Evolutionary conservation across 2,797 vertebrate species (phyloP), one percentile per base, ranked within the genome.

Genomic region (Sebastes steindachneri): DNA sequence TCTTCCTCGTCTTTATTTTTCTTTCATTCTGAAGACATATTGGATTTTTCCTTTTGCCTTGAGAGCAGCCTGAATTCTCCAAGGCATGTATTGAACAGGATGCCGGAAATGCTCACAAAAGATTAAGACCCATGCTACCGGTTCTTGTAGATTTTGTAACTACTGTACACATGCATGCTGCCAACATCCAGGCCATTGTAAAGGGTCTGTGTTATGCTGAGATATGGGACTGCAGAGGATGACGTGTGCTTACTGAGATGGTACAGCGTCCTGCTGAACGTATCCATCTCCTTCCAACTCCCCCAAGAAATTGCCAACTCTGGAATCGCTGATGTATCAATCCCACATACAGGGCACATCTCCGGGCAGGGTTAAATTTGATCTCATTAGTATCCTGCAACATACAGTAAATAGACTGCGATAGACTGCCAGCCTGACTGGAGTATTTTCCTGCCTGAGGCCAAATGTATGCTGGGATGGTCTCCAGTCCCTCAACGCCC

Each of bases 371-470:
- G 57, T 37, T 60, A 12, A 23, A 81, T 66, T 11, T 73, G 21
- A 77, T 85, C 73, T 77, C 80, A 67, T 79, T 78, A 79, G 66
- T 63, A 57, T 23, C 33, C 62, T 58, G 37, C 48, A 64, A 64
- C 45, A 66, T 25, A 41, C 53, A 73, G 31, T 58, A 28, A 75
- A 75, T 66, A n/a, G 1, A 14, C 37, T 41, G 26, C 2, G 25
- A 60, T 66, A 62, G n/a, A 41, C 48, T 41, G 53, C 33, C 53
- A 77, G 59, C 33, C 64, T 67, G 37, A 73, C 63, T 12, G 9
- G 55, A 29, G 28, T 48, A 28, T 81, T 78, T 68, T 45, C 26
- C 29, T 69, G 54, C 64, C 79, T 53, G 3, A 37, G 57, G 54
- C 72, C 58, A 79, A 71, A 78, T 76, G 28, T 59, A 63, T 64